Evolutionary conservation across 2,888 invertebrate genomes (phyloP).

Genomic region (Laothoe populi): DNA sequence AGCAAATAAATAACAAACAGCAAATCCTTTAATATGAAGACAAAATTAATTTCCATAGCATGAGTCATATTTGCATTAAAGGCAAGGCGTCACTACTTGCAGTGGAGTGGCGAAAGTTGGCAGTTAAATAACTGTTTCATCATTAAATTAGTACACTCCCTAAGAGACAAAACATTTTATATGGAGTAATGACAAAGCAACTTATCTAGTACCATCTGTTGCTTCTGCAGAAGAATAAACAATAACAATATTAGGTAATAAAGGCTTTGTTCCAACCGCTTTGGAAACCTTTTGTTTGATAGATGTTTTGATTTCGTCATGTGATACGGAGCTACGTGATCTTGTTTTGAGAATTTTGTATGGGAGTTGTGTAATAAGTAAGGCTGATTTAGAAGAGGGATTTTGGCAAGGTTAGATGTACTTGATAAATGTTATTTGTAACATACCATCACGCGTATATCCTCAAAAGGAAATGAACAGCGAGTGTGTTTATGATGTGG

Average conservation of each 20-base stretch:
- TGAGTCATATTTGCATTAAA: slow-evolving; percentile 19
- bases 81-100: slow-evolving; percentile 20
- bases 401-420: background rate
- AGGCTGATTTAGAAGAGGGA: background rate
- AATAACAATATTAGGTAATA: slow-evolving; percentile 50
- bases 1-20: slow-evolving; percentile 9
- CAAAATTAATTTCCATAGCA: slow-evolving; percentile 14
- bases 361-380: slow-evolving; percentile 6
- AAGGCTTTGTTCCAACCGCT: slow-evolving; percentile 41
- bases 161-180: slow-evolving; percentile 38
- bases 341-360: slow-evolving; percentile 1
- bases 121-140: slow-evolving; percentile 44
- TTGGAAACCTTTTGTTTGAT: slow-evolving; percentile 38
- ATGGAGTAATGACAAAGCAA: slow-evolving; percentile 40
- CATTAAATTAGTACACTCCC: slow-evolving; percentile 44
- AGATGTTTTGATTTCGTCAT: slow-evolving; percentile 38
- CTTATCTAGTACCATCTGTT: slow-evolving; percentile 54
- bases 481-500: too few species aligned
- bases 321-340: slow-evolving; percentile 27
- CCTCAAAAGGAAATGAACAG: background rate
- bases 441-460: background rate
- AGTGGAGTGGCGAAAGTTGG: slow-evolving; percentile 34
- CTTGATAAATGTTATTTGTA: too few species aligned
- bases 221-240: slow-evolving; percentile 44
- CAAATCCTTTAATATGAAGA: slow-evolving; percentile 12